phyloP scores from a whole-genome alignment of 2,113 vertebrate species.

The Bubalus kerabau region DNA sequence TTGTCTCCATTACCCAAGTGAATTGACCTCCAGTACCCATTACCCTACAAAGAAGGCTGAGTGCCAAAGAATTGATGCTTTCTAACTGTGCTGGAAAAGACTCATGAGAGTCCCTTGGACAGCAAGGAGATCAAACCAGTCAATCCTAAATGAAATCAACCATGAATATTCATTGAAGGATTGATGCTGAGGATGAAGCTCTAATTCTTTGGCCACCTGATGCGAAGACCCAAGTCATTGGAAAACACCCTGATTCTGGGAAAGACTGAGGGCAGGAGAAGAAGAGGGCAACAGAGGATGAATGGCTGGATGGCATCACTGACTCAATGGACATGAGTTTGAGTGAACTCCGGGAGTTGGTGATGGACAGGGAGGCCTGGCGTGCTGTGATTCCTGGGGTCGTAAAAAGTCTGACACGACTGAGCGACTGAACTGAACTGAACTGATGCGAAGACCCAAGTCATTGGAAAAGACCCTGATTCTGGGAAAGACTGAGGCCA shows the following conservation, averaged over 20 bases:
- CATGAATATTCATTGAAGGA: background rate
- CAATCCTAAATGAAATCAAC: background rate
- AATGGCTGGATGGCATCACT: background rate
- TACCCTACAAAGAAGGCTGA: background rate
- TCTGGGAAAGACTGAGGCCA: background rate
- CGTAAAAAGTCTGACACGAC: accelerated
- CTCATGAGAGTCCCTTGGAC: background rate
- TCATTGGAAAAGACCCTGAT: background rate
- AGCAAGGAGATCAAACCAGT: background rate
- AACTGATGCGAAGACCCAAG: background rate
- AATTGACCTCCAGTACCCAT: background rate
- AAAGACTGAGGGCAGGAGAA: background rate
- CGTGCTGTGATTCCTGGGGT: background rate
- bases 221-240: background rate
- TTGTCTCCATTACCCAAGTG: background rate
- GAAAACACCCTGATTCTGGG: background rate
- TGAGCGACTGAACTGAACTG: too few relatives aligned
- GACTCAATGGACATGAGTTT: background rate
- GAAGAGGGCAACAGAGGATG: background rate
- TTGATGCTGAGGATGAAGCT: background rate
- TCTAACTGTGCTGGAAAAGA: background rate
- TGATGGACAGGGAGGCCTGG: background rate
- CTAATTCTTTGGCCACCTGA: background rate
- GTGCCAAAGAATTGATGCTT: background rate
- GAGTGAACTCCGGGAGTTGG: background rate